A percentile compares a stretch with the other conserved stretches of the same genome.
Conservation (phyloP, 2,797 vertebrate species). For the Eremophila alpestris region DNA sequence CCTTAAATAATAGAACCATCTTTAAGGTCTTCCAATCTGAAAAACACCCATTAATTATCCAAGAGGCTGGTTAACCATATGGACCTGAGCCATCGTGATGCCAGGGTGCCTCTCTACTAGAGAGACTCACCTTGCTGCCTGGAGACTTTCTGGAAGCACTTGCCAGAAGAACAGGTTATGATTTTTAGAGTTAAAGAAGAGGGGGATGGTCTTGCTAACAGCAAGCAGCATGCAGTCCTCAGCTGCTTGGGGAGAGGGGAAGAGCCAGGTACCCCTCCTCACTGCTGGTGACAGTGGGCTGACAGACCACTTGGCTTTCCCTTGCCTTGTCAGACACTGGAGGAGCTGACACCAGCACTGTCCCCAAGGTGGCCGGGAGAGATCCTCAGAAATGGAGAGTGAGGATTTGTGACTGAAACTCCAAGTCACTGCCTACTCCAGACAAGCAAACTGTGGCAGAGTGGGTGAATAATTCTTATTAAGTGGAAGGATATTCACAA, state of each 20-base stretch:
- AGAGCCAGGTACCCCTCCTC: rapidly evolving
- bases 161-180: neutral
- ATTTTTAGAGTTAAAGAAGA: neutral
- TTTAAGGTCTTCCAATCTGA: neutral
- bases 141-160: neutral
- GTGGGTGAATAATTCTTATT: neutral
- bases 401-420: neutral
- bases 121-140: neutral
- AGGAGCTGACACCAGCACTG: neutral
- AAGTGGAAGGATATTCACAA: neutral
- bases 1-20: neutral
- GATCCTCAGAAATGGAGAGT: neutral
- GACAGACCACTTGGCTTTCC: neutral
- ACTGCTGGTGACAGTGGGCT: rapidly evolving
- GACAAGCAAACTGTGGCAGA: neutral
- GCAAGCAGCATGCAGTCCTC: neutral
- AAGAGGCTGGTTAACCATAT: neutral
- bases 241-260: neutral
- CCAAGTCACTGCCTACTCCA: neutral
- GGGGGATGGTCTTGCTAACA: neutral
- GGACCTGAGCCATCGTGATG: neutral
- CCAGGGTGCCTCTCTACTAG: rapidly evolving
- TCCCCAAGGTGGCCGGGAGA: neutral
- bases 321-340: neutral
- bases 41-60: neutral